Evolutionary conservation across 2,113 vertebrate genomes (phyloP).

Genomic region (Brachionichthys hirsutus): DNA sequence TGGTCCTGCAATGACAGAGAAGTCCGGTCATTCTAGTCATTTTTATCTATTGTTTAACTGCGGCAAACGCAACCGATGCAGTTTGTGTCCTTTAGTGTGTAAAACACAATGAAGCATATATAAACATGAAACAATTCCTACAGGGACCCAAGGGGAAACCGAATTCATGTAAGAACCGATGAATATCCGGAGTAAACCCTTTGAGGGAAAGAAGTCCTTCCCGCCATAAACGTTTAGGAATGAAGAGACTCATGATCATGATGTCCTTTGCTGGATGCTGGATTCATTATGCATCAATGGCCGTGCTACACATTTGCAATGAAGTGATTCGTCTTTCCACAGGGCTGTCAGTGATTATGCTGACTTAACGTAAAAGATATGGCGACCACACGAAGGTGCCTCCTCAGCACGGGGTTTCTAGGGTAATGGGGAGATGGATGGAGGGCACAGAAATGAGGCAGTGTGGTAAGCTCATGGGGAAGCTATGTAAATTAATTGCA

Average conservation of each 20-base stretch:
- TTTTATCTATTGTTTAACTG: background rate
- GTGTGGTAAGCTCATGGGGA: conserved; percentile 60
- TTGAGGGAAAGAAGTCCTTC: background rate
- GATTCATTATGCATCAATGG: conserved; percentile 57
- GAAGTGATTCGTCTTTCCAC: conserved; percentile 70
- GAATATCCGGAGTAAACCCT: background rate
- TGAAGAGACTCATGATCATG: conserved; percentile 20
- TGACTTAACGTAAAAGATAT: conserved; percentile 65
- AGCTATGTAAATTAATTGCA: conserved; percentile 75
- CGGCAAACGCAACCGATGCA: background rate
- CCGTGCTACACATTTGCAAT: conserved; percentile 36
- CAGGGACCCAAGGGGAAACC: background rate
- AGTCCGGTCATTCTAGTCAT: background rate
- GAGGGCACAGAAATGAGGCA: conserved; percentile 46
- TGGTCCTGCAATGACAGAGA: too few species aligned
- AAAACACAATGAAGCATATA: conserved; percentile 1
- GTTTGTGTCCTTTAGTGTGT: background rate
- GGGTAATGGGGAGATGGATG: conserved; percentile 38
- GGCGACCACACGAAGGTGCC: conserved; percentile 58
- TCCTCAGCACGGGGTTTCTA: conserved; percentile 61
- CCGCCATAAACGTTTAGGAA: background rate
- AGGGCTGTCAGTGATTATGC: conserved; percentile 70
- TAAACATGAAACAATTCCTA: background rate
- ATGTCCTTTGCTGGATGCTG: conserved; percentile 35
- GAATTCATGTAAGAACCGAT: background rate